phyloP scores from a whole-genome alignment of 2,888 invertebrate species.

The Clunio marinus region DNA sequence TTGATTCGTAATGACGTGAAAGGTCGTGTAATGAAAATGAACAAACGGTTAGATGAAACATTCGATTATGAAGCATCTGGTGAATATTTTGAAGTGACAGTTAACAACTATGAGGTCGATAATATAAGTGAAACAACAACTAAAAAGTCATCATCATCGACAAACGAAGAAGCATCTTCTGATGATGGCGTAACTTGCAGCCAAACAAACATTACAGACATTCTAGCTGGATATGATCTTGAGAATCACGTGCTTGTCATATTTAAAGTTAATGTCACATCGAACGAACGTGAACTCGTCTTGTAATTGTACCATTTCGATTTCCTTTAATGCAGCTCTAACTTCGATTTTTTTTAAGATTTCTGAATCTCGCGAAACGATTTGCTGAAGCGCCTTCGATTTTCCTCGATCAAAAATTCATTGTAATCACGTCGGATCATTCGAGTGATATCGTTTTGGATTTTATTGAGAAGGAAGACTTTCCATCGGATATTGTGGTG shows the following conservation, averaged over 20 bases:
- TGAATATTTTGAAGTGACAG: slow-evolving; percentile 1
- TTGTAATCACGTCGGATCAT: neutral
- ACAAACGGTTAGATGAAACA: neutral
- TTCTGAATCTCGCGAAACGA: slow-evolving; percentile 13
- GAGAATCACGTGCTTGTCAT: slow-evolving; percentile 18
- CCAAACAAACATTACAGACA: slow-evolving; percentile 11
- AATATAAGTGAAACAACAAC: neutral
- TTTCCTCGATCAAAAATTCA: slow-evolving; percentile 12
- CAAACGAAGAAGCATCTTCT: neutral
- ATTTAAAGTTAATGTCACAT: slow-evolving; percentile 5
- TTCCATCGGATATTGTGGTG: slow-evolving; percentile 7
- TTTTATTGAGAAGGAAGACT: neutral
- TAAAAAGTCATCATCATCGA: neutral
- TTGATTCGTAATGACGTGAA: too few relatives aligned
- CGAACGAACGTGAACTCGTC: slow-evolving; percentile 19
- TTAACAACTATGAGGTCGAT: neutral
- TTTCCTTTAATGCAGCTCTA: neutral
- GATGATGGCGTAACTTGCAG: slow-evolving; percentile 33
- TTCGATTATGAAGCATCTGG: neutral
- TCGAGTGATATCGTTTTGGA: slow-evolving; percentile 10
- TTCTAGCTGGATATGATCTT: slow-evolving; percentile 4
- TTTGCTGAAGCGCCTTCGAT: slow-evolving; percentile 11
- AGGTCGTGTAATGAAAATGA: too few relatives aligned
- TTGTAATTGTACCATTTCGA: neutral
- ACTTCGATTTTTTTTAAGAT: neutral